Evolutionary conservation across 2,113 vertebrate genomes (phyloP).

Genomic region (Mellivora capensis): DNA sequence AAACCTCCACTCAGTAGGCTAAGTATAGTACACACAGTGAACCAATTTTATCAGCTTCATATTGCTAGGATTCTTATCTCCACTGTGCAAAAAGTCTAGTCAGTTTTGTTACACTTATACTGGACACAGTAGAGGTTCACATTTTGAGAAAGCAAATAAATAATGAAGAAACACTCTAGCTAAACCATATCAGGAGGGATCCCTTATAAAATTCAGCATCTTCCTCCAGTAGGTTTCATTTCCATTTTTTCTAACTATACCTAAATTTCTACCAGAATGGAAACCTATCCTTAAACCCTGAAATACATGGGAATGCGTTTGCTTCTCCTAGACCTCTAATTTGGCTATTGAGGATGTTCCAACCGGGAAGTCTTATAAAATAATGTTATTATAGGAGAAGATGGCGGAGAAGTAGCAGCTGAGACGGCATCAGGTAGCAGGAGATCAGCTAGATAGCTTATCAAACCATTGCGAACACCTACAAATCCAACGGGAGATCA

Average conservation of each 20-base stretch:
- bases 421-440: too few species aligned
- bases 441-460: too few species aligned
- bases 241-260: background rate
- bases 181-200: background rate
- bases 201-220: background rate
- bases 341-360: background rate
- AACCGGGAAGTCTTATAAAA: background rate
- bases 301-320: background rate
- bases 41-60: background rate
- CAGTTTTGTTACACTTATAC: background rate
- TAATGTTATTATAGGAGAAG: too few species aligned
- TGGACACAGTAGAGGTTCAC: background rate
- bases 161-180: background rate
- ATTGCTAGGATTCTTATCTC: background rate
- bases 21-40: background rate
- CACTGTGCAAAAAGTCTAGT: background rate
- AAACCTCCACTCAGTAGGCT: background rate
- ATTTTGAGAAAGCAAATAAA: background rate
- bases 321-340: background rate
- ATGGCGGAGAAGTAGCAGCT: too few species aligned
- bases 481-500: too few species aligned
- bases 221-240: background rate
- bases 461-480: too few species aligned
- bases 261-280: background rate
- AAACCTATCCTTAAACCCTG: background rate